Evolutionary conservation across 1,140 invertebrate genomes (phyloP).

Genomic region (Bombus impatiens): DNA sequence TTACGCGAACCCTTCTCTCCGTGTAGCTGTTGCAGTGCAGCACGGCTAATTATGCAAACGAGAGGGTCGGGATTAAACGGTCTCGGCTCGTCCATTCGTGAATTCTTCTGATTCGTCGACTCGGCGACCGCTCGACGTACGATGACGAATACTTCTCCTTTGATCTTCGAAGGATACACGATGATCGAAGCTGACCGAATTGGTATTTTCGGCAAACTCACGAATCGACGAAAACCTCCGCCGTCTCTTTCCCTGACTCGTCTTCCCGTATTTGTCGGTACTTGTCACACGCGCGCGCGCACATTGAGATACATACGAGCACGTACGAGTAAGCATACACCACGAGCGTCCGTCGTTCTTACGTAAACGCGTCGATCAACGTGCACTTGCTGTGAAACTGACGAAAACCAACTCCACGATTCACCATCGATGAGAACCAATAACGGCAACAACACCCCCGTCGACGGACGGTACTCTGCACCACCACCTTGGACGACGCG

Average conservation of each 20-base stretch:
- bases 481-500: not conserved
- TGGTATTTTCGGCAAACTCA: constrained; percentile 46
- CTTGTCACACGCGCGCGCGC: constrained; percentile 60
- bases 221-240: constrained; percentile 56
- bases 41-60: constrained; percentile 69
- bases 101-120: constrained; percentile 38
- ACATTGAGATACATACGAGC: constrained; percentile 55
- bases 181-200: not conserved
- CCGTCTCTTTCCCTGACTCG: constrained; percentile 42
- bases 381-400: constrained; percentile 30
- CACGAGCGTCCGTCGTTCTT: constrained; percentile 58
- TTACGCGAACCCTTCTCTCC: constrained; percentile 36
- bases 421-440: constrained; percentile 40
- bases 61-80: constrained; percentile 61
- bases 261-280: constrained; percentile 36
- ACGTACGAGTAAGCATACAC: constrained; percentile 27
- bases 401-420: constrained; percentile 12
- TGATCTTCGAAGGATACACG: not conserved
- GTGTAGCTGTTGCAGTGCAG: constrained; percentile 42
- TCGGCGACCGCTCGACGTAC: not conserved
- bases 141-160: not conserved
- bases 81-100: constrained; percentile 69
- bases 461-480: constrained; percentile 5
- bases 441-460: constrained; percentile 36
- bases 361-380: constrained; percentile 61